Evolutionary conservation across 1,140 invertebrate genomes (phyloP).

Genomic region (Drosophila ercepeae): DNA sequence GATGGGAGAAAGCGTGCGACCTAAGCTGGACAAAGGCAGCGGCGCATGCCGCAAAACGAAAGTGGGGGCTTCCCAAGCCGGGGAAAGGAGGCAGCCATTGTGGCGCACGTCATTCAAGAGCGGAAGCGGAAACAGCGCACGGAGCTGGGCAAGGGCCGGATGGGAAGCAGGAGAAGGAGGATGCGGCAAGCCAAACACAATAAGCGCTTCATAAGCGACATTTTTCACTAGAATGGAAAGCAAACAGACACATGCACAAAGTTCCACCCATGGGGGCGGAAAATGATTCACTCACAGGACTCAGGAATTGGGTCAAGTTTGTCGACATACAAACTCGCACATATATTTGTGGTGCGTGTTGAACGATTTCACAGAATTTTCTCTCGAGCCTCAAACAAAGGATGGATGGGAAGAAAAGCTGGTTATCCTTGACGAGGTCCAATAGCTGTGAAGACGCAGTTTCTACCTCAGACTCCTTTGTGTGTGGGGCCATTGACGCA

Average conservation of each 20-base stretch:
- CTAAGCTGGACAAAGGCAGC: slow-evolving; percentile 69
- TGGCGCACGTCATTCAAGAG: slow-evolving; percentile 75
- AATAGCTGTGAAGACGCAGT: slow-evolving; percentile 33
- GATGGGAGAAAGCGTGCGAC: slow-evolving; percentile 42
- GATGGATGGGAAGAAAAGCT: slow-evolving; percentile 16
- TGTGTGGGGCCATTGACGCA: slow-evolving; percentile 35
- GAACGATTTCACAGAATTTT: slow-evolving; percentile 55
- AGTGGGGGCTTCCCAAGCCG: slow-evolving; percentile 12
- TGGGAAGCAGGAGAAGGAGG: slow-evolving; percentile 14
- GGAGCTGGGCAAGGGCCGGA: neutral
- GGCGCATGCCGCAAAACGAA: slow-evolving; percentile 66
- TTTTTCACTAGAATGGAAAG: slow-evolving; percentile 69
- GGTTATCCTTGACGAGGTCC: slow-evolving; percentile 68
- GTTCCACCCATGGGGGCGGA: slow-evolving; percentile 1
- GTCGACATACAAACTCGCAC: neutral
- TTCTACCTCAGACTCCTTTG: slow-evolving; percentile 7
- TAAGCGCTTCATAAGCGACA: slow-evolving; percentile 81
- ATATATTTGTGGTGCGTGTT: slow-evolving; percentile 44
- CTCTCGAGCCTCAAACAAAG: slow-evolving; percentile 53
- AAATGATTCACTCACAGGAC: slow-evolving; percentile 55
- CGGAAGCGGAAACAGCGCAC: slow-evolving; percentile 68
- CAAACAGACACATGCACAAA: slow-evolving; percentile 35
- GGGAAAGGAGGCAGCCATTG: slow-evolving; percentile 47
- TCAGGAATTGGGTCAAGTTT: slow-evolving; percentile 74
- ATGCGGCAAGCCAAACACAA: slow-evolving; percentile 77